phyloP scores from a whole-genome alignment of 2,888 invertebrate species.

The Agrotis ipsilon region DNA sequence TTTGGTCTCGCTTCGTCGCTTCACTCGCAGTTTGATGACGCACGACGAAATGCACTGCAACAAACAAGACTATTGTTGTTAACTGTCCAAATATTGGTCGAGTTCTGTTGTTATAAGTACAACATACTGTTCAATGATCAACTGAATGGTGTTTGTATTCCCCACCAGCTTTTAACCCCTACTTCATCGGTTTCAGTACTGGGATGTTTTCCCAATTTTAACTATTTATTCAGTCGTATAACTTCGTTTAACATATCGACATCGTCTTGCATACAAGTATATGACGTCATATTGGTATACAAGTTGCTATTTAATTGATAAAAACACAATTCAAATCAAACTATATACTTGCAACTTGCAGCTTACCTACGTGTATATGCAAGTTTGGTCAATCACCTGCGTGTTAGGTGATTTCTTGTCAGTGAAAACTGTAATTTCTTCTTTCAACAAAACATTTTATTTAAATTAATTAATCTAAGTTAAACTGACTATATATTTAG shows the following conservation, averaged over 20 bases:
- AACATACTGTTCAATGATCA: background rate
- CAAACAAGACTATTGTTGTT: constrained; percentile 65
- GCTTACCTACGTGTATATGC: no score
- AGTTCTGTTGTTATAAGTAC: background rate
- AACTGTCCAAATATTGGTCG: constrained; percentile 24
- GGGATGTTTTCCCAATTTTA: background rate
- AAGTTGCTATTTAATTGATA: no score
- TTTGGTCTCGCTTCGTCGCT: constrained; percentile 96
- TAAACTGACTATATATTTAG: background rate
- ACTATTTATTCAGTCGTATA: no score
- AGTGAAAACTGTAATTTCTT: no score
- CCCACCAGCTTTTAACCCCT: background rate
- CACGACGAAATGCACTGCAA: constrained; percentile 98
- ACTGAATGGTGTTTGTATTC: constrained; percentile 4
- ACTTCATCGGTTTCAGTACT: background rate
- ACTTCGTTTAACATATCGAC: no score
- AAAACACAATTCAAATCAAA: no score
- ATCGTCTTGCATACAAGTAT: no score
- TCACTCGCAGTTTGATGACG: constrained; percentile 98
- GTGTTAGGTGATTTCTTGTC: no score
- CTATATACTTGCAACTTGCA: no score
- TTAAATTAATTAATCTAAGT: background rate
- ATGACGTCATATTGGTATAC: no score
- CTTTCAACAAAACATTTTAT: no score
- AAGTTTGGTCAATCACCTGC: no score